Evolutionary conservation across 1,140 invertebrate genomes (phyloP), one percentile per base, ranked within the genome.

Genomic region (Subanguina moxae): DNA sequence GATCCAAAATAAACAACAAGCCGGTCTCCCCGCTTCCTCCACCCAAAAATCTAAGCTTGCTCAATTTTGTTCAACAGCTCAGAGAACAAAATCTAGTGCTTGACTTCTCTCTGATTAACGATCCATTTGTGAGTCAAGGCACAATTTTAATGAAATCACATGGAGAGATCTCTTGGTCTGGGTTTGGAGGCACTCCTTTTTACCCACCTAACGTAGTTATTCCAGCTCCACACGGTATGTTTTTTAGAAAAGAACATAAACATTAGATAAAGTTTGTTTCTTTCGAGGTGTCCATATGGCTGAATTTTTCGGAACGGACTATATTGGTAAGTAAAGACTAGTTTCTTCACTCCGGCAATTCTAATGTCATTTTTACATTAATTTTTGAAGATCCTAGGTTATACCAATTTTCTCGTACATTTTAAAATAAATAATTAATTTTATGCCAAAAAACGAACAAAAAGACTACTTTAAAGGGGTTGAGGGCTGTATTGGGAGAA

Each of bases 291-390:
- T 82, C 1, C 72, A 78, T 59, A 82, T 82, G 79, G 75, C 72
- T 62, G 76, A 82, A 62, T 82, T 82, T 59, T 77, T 73, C 58
- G 74, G 72, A 11, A 82, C 77, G 13, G 81, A 81, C 64, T 82
- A 78, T 64, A 52, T 19, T 52, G 32, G 32, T 38, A 38, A 38
- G 32, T 38, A 38, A 38, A 38, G n/a, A n/a, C n/a, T n/a, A n/a
- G n/a, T n/a, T n/a, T n/a, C n/a, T n/a, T n/a, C n/a, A n/a, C n/a
- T n/a, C n/a, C n/a, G n/a, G n/a, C n/a, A n/a, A n/a, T n/a, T n/a
- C n/a, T n/a, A n/a, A n/a, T n/a, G n/a, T n/a, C n/a, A n/a, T n/a
- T n/a, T n/a, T n/a, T n/a, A n/a, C n/a, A n/a, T n/a, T n/a, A n/a
- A n/a, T n/a, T n/a, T n/a, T n/a, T n/a, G n/a, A n/a, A n/a, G n/a